A percentile compares a stretch with the other conserved stretches of the same genome.
These are phyloP conservation scores for Pipra filicauda DNA, from an alignment of 2,113 vertebrate genomes.

Conservation along the genomic window DNA sequence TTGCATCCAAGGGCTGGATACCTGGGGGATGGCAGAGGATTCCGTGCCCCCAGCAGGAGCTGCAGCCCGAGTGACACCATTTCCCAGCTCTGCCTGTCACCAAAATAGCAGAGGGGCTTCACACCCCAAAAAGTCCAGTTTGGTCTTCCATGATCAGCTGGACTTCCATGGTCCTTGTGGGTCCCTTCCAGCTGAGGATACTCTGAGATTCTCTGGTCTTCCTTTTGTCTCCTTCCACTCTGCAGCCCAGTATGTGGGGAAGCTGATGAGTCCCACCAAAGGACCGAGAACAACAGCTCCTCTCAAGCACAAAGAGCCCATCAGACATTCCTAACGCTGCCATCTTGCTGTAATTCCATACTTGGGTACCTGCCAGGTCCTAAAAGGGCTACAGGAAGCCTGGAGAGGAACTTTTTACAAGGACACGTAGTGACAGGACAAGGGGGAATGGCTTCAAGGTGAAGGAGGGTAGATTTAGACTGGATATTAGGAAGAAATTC, in stretches of 20 bases:
- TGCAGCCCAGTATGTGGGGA: neutral
- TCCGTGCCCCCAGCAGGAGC: neutral
- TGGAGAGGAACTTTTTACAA: neutral
- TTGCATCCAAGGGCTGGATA: neutral
- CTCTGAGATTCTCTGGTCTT: neutral
- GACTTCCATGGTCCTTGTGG: neutral
- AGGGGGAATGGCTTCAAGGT: neutral
- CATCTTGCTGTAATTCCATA: neutral
- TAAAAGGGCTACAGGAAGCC: neutral
- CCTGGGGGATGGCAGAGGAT: neutral
- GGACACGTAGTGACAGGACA: neutral
- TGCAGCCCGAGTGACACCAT: neutral
- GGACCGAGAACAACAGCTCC: fast-evolving
- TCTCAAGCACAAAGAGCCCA: neutral
- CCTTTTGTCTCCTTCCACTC: neutral
- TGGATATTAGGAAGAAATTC: neutral
- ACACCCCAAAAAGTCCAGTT: too few relatives aligned
- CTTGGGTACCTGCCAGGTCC: neutral
- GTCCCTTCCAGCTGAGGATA: neutral
- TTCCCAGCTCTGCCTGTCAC: neutral
- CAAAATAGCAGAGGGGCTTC: neutral
- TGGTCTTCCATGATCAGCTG: neutral
- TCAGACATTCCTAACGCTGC: fast-evolving
- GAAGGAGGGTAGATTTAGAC: neutral
- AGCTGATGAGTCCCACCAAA: neutral